These are phyloP conservation scores for Tadarida brasiliensis DNA, from an alignment of 2,797 vertebrate genomes.

Conservation along the genomic window DNA sequence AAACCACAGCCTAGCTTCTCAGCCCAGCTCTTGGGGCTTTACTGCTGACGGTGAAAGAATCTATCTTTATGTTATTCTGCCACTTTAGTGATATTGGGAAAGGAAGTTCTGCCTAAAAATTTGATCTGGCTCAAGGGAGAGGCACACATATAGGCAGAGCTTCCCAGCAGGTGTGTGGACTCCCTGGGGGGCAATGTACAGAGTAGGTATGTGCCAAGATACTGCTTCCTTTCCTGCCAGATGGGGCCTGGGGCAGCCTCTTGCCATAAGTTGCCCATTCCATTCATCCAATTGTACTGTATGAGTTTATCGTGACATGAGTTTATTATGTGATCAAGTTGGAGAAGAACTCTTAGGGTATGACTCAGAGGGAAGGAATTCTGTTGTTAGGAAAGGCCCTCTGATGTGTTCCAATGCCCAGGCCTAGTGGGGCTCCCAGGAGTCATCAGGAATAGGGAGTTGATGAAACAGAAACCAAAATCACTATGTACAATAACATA, in stretches of 20 bases:
- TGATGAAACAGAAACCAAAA: background rate
- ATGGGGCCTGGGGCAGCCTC: background rate
- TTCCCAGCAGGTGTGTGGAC: background rate
- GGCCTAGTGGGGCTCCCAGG: background rate
- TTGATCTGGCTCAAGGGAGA: background rate
- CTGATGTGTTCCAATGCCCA: background rate
- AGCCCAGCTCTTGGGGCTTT: background rate
- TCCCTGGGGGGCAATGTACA: background rate
- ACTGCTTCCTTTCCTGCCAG: background rate
- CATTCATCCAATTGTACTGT: background rate
- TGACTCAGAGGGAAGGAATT: background rate
- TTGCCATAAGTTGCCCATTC: background rate
- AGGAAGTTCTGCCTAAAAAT: slow-evolving; percentile 20
- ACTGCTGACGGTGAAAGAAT: background rate
- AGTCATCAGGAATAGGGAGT: background rate
- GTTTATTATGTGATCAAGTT: background rate
- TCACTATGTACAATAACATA: background rate
- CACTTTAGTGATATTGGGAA: background rate
- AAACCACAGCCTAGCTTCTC: background rate
- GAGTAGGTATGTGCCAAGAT: background rate
- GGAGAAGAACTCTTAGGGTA: background rate
- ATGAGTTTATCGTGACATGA: background rate
- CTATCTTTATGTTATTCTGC: background rate
- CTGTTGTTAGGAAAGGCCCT: background rate
- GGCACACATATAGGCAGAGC: background rate